Percentiles rank a stretch among this genome's conserved stretches.
These are phyloP conservation scores for Poeciliopsis infans DNA, from an alignment of 2,797 vertebrate genomes.

Conservation along the genomic window DNA sequence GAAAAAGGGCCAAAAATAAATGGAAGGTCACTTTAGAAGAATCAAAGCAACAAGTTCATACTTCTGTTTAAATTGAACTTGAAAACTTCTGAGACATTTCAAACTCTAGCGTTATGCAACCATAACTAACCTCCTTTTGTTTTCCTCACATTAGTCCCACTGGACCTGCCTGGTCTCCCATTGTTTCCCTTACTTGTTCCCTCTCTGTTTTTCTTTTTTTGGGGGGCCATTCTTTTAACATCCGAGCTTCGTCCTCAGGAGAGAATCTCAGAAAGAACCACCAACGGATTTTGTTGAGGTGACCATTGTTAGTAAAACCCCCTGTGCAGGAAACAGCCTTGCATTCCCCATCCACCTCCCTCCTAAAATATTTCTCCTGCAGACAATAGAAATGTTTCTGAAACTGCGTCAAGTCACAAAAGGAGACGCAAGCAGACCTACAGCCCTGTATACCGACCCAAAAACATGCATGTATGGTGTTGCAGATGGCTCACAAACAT, in stretches of 20 bases:
- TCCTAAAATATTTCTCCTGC: slow-evolving; percentile 73
- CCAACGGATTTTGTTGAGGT: slow-evolving; percentile 61
- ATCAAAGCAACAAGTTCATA: not conserved
- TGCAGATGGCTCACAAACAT: slow-evolving; percentile 18
- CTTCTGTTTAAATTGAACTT: not conserved
- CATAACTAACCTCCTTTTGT: slow-evolving; percentile 65
- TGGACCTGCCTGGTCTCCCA: slow-evolving; percentile 37
- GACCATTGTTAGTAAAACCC: slow-evolving; percentile 73
- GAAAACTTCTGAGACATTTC: slow-evolving; percentile 31
- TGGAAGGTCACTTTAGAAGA: not conserved
- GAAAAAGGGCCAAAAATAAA: not conserved
- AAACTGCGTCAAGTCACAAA: slow-evolving; percentile 52
- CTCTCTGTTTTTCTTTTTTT: slow-evolving; percentile 69
- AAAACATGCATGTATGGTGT: slow-evolving; percentile 11
- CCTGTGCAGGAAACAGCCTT: slow-evolving; percentile 80
- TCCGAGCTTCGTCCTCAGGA: slow-evolving; percentile 70
- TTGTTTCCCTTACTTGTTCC: slow-evolving; percentile 63
- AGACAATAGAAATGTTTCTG: slow-evolving; percentile 78
- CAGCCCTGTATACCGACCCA: slow-evolving; percentile 9
- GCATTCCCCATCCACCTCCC: slow-evolving; percentile 24
- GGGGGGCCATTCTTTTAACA: slow-evolving; percentile 74
- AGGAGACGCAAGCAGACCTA: slow-evolving; percentile 40
- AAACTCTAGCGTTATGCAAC: slow-evolving; percentile 58
- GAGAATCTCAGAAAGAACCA: slow-evolving; percentile 53
- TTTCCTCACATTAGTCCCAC: slow-evolving; percentile 45